Conservation (phyloP, 2,888 invertebrate species). For the Drosophila glabriapex region DNA sequence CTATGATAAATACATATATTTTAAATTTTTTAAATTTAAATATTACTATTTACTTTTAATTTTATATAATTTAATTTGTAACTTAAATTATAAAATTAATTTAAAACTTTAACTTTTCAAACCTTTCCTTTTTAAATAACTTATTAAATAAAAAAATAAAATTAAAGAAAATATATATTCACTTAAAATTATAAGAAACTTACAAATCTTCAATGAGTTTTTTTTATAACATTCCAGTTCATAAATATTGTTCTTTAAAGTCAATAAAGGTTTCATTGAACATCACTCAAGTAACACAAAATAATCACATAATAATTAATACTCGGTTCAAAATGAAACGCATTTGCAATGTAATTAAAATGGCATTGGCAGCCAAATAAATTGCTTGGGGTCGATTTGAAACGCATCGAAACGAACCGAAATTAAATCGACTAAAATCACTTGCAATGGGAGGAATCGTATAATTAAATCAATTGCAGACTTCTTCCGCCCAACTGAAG, state of each 20-base stretch:
- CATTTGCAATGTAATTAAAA: conserved; percentile 45
- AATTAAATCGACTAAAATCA: conserved; percentile 49
- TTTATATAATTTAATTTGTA: background rate
- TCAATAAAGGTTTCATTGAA: background rate
- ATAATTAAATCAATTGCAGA: conserved; percentile 68
- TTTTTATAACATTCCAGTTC: background rate
- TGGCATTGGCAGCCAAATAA: conserved; percentile 28
- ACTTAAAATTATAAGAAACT: background rate
- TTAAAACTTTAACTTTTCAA: background rate
- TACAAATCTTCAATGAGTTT: background rate
- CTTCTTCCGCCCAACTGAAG: conserved; percentile 11
- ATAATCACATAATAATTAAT: conserved; percentile 36
- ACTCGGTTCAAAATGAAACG: conserved; percentile 23
- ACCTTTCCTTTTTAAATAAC: background rate
- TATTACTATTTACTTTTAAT: background rate
- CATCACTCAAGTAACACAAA: conserved; percentile 11
- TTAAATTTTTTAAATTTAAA: background rate
- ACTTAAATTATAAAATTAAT: background rate
- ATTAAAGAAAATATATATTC: background rate
- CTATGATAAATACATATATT: background rate
- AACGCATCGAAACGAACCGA: conserved; percentile 15
- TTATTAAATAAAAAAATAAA: background rate
- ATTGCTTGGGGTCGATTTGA: conserved; percentile 22
- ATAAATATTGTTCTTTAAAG: background rate
- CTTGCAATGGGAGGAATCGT: conserved; percentile 48